Evolutionary conservation across 2,113 vertebrate species (phyloP).

Genomic region (Cyprinodon tularosa): DNA sequence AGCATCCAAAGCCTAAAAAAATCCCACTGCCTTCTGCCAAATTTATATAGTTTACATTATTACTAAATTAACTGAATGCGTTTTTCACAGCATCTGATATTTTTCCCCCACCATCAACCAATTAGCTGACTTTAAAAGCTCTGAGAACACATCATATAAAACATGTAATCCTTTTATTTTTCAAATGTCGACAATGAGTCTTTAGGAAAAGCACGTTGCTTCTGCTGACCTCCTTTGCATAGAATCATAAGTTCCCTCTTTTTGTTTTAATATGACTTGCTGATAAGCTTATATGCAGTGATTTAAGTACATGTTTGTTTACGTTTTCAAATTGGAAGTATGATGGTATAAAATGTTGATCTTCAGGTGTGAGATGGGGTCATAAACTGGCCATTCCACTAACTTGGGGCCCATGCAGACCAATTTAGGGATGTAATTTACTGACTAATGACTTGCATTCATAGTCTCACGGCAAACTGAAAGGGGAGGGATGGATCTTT

Average conservation of each 20-base stretch:
- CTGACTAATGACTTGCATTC: slow-evolving; percentile 22
- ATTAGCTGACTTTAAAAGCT: no score
- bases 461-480: slow-evolving; percentile 1
- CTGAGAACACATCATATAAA: no score
- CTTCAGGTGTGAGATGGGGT: not conserved
- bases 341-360: not conserved
- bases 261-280: not conserved
- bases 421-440: slow-evolving; percentile 21
- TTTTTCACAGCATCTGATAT: not conserved
- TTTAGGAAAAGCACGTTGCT: not conserved
- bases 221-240: not conserved
- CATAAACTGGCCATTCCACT: not conserved
- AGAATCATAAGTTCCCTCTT: not conserved
- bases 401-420: not conserved
- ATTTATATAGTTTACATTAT: no score
- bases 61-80: no score
- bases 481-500: slow-evolving; percentile 13
- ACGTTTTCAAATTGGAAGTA: not conserved
- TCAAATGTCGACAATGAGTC: no score
- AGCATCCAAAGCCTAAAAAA: not conserved
- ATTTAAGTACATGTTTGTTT: not conserved
- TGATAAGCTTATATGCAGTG: not conserved
- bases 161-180: no score
- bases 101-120: not conserved
- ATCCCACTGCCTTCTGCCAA: no score